phyloP scores from a whole-genome alignment of 2,888 invertebrate species.

The Automeris io region DNA sequence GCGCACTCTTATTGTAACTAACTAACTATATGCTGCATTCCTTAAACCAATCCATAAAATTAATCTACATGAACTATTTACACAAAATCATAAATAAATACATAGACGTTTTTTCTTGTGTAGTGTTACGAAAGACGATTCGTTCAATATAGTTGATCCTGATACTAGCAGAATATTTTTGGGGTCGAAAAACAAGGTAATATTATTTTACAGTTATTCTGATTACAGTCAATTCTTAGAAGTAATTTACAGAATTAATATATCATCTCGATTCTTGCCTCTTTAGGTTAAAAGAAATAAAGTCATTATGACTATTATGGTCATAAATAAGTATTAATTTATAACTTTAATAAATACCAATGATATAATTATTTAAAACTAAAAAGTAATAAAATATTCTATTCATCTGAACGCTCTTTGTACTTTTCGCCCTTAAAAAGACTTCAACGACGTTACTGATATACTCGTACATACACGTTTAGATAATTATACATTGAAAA shows the following conservation, averaged over 20 bases:
- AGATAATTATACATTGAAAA: too few species aligned
- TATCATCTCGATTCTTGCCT: background rate
- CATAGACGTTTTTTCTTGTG: constrained; percentile 31
- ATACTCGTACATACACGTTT: too few species aligned
- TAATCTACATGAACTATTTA: constrained; percentile 15
- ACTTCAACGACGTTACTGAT: constrained; percentile 32
- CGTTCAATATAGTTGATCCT: constrained; percentile 27
- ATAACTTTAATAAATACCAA: too few species aligned
- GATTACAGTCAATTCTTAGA: constrained; percentile 26
- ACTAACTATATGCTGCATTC: constrained; percentile 32
- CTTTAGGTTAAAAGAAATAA: background rate
- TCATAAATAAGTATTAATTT: too few species aligned
- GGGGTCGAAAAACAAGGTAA: constrained; percentile 49
- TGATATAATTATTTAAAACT: too few species aligned
- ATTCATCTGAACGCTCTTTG: too few species aligned
- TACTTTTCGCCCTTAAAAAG: constrained; percentile 35
- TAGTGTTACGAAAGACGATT: constrained; percentile 42
- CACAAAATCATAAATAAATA: constrained; percentile 22
- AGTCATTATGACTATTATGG: too few species aligned
- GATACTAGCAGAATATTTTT: constrained; percentile 33
- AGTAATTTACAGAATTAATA: constrained; percentile 9
- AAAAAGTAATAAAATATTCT: too few species aligned
- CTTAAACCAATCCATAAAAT: constrained; percentile 39
- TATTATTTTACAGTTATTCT: constrained; percentile 39
- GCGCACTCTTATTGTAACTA: constrained; percentile 41